Percentiles rank a stretch among this genome's conserved stretches.
phyloP scores from a whole-genome alignment of 64 coral and sea anemone species.

The Pachyseris speciosa region DNA sequence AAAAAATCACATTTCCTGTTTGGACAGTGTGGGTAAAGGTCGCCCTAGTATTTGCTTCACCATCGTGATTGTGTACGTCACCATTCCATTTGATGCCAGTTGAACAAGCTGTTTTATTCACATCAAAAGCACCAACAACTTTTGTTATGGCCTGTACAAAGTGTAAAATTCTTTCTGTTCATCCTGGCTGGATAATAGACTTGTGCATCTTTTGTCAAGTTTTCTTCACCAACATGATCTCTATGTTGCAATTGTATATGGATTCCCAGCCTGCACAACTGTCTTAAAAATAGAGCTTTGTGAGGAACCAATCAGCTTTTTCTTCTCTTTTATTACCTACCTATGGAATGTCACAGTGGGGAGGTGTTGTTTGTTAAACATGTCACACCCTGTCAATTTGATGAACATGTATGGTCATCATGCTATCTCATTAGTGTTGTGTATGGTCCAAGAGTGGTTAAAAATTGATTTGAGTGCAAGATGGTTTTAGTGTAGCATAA shows the following conservation, averaged over 20 bases:
- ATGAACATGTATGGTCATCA: constrained; percentile 21
- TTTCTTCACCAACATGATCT: too few species aligned
- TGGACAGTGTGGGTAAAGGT: neutral
- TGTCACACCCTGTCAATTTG: neutral
- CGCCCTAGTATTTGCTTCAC: neutral
- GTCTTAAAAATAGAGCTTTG: neutral
- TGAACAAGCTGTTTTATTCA: neutral
- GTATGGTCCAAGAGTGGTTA: neutral
- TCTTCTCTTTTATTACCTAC: neutral
- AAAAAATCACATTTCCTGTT: neutral
- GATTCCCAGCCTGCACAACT: too few species aligned
- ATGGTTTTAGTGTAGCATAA: constrained; percentile 3
- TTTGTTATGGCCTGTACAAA: neutral
- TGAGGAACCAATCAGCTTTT: neutral
- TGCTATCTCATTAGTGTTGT: constrained; percentile 9
- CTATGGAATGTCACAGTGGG: neutral
- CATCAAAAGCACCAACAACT: neutral
- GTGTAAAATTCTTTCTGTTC: neutral
- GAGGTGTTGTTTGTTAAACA: neutral
- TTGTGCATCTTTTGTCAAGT: too few species aligned
- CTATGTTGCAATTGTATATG: neutral
- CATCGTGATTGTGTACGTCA: neutral
- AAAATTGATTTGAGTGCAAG: neutral
- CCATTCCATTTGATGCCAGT: neutral
- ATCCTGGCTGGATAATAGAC: neutral